These are phyloP conservation scores for Apodemus agrarius DNA, from an alignment of 2,797 vertebrate genomes.

Conservation along the genomic window DNA sequence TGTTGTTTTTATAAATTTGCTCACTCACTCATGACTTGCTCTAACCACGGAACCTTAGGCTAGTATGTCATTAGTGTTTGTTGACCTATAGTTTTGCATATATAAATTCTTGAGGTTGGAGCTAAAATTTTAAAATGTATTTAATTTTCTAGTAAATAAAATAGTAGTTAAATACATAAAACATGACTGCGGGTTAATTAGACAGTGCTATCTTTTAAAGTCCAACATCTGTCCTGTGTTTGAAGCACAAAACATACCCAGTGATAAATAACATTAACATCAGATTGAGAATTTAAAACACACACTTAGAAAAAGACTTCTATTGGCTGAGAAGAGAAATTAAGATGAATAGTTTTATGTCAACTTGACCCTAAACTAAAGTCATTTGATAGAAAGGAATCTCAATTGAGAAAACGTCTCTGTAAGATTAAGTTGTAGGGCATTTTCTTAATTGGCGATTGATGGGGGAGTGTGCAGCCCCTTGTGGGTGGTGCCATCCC, in stretches of 20 bases:
- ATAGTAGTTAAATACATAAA: slow-evolving; percentile 39
- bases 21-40: background rate
- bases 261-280: background rate
- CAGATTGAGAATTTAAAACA: background rate
- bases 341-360: background rate
- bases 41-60: background rate
- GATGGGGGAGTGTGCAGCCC: background rate
- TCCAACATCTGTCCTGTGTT: slow-evolving; percentile 6
- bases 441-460: background rate
- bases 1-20: background rate
- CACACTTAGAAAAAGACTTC: slow-evolving; percentile 41
- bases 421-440: too few relatives aligned
- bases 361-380: background rate
- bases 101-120: slow-evolving; percentile 46
- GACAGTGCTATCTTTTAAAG: background rate
- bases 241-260: slow-evolving; percentile 1
- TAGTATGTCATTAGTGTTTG: background rate
- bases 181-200: slow-evolving; percentile 25
- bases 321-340: slow-evolving; percentile 34
- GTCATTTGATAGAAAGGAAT: background rate
- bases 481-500: background rate
- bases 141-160: slow-evolving; percentile 22
- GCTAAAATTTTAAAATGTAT: slow-evolving; percentile 6
- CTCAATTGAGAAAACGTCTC: background rate
- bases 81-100: background rate